phyloP scores from a whole-genome alignment of 2,888 invertebrate species.

The Beris chalybata region DNA sequence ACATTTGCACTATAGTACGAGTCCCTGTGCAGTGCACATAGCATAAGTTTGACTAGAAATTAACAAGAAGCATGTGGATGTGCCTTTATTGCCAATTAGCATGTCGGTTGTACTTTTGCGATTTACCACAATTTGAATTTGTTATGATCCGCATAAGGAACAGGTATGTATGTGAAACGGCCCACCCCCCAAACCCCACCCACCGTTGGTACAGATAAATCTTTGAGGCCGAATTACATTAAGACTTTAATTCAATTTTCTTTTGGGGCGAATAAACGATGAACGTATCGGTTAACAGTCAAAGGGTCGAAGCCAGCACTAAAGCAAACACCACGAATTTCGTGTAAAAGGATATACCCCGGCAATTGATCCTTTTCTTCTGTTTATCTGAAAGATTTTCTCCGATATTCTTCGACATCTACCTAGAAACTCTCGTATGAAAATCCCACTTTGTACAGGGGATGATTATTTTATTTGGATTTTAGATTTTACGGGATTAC shows the following conservation, averaged over 20 bases:
- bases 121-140: conserved; percentile 24
- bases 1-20: conserved; percentile 4
- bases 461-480: conserved; percentile 20
- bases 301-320: too few relatives aligned
- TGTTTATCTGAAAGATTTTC: too few relatives aligned
- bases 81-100: conserved; percentile 30
- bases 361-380: too few relatives aligned
- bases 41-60: not conserved
- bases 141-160: conserved; percentile 5
- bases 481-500: conserved; percentile 12
- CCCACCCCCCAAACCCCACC: not conserved
- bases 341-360: too few relatives aligned
- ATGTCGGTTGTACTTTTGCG: conserved; percentile 19
- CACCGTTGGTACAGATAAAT: conserved; percentile 2
- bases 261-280: not conserved
- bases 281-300: too few relatives aligned
- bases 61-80: conserved; percentile 18
- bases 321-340: too few relatives aligned
- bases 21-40: not conserved
- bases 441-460: not conserved
- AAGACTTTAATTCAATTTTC: conserved; percentile 29
- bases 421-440: too few relatives aligned
- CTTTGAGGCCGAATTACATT: not conserved
- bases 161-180: not conserved
- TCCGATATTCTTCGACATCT: too few relatives aligned